A percentile compares a stretch with the other conserved stretches of the same genome.
Conservation (phyloP, 2,888 invertebrate genomes). For the Sphaerophoria taeniata region DNA sequence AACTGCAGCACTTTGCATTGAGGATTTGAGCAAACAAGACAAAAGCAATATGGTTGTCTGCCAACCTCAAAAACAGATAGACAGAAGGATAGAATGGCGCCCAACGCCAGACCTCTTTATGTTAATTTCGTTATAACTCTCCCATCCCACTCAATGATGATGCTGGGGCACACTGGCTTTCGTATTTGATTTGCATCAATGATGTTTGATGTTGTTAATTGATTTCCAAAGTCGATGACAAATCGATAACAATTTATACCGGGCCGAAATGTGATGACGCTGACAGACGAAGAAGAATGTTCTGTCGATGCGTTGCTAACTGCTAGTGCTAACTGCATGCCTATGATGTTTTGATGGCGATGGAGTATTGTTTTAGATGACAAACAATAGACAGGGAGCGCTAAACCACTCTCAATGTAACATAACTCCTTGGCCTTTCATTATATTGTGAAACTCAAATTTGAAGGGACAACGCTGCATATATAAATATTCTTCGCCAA, state of each 20-base stretch:
- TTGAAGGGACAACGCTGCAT: slow-evolving; percentile 2
- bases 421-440: slow-evolving; percentile 71
- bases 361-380: slow-evolving; percentile 70
- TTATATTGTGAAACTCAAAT: slow-evolving; percentile 37
- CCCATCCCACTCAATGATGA: slow-evolving; percentile 44
- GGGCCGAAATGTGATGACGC: slow-evolving; percentile 6
- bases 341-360: slow-evolving; percentile 47
- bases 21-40: slow-evolving; percentile 69
- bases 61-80: slow-evolving; percentile 1
- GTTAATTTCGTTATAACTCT: slow-evolving; percentile 53
- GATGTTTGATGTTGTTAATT: slow-evolving; percentile 83
- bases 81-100: slow-evolving; percentile 24
- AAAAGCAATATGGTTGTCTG: slow-evolving; percentile 60
- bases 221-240: slow-evolving; percentile 82
- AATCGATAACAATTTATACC: slow-evolving; percentile 72
- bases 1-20: slow-evolving; percentile 56
- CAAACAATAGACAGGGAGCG: slow-evolving; percentile 60
- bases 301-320: neutral
- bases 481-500: neutral
- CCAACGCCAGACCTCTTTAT: slow-evolving; percentile 58
- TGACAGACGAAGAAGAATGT: neutral
- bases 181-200: slow-evolving; percentile 74
- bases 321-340: neutral
- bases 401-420: slow-evolving; percentile 69
- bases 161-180: slow-evolving; percentile 33